These are phyloP conservation scores for Drosophila ohnishii DNA, from an alignment of 1,140 invertebrate genomes.

Conservation along the genomic window DNA sequence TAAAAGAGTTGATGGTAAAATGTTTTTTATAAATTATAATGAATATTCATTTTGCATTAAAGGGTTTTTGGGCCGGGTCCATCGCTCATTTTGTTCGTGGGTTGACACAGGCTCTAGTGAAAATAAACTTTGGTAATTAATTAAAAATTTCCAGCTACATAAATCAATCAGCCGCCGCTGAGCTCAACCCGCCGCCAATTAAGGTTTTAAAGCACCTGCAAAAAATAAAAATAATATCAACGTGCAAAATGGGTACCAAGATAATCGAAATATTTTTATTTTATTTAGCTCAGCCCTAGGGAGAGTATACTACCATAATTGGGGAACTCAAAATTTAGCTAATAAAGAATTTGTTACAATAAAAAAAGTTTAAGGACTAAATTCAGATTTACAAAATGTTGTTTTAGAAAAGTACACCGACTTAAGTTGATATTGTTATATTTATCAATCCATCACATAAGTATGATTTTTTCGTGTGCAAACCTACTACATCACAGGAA, in stretches of 20 bases:
- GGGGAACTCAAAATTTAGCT: no score
- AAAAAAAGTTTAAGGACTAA: no score
- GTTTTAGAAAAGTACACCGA: background rate
- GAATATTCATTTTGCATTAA: constrained; percentile 60
- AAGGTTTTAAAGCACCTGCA: constrained; percentile 53
- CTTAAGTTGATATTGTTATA: no score
- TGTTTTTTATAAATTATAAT: constrained; percentile 77
- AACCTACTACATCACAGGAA: background rate
- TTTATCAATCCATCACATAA: no score
- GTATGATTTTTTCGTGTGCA: background rate
- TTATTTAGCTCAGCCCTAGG: background rate
- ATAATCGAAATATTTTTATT: background rate
- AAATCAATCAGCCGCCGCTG: constrained; percentile 65
- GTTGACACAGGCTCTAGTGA: constrained; percentile 47
- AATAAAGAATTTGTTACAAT: background rate
- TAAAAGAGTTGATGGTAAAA: constrained; percentile 41
- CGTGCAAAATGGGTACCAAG: background rate
- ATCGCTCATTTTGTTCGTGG: constrained; percentile 68
- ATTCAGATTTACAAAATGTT: no score
- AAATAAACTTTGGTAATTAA: constrained; percentile 80
- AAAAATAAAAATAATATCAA: constrained; percentile 1
- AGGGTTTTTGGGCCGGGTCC: constrained; percentile 22
- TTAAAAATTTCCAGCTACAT: constrained; percentile 72
- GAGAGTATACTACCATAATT: background rate
- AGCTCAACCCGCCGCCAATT: constrained; percentile 28